A percentile compares a stretch with the other conserved stretches of the same genome.
These are phyloP conservation scores for Aspidapion aeneum DNA, from an alignment of 2,888 invertebrate species.

Conservation along the genomic window DNA sequence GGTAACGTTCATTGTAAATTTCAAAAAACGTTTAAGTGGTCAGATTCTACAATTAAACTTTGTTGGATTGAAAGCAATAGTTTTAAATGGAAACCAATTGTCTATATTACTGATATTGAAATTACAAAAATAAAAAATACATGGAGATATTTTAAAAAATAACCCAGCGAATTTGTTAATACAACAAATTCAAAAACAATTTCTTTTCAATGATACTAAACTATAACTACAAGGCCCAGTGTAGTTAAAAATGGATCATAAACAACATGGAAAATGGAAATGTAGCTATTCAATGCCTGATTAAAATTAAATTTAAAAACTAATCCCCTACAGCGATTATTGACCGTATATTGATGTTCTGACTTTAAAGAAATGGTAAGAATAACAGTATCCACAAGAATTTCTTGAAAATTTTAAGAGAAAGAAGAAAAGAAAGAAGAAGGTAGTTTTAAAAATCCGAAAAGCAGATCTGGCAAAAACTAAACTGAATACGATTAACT, in stretches of 20 bases:
- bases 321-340: too few relatives aligned
- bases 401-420: too few relatives aligned
- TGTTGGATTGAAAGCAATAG: too few relatives aligned
- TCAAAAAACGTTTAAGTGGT: slow-evolving; percentile 1
- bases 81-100: too few relatives aligned
- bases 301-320: background rate
- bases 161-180: background rate
- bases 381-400: too few relatives aligned
- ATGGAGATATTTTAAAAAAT: slow-evolving; percentile 3
- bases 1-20: background rate
- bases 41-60: too few relatives aligned
- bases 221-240: background rate
- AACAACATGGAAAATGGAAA: background rate
- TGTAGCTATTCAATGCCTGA: background rate
- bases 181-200: background rate
- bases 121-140: background rate
- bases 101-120: background rate
- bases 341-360: too few relatives aligned
- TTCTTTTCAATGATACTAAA: background rate
- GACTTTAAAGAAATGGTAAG: too few relatives aligned
- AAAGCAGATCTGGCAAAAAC: too few relatives aligned
- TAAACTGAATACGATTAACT: background rate
- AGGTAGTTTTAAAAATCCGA: too few relatives aligned
- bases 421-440: too few relatives aligned
- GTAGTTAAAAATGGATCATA: background rate